Conservation (phyloP, 1,140 invertebrate genomes). For the Danaus plexippus region DNA sequence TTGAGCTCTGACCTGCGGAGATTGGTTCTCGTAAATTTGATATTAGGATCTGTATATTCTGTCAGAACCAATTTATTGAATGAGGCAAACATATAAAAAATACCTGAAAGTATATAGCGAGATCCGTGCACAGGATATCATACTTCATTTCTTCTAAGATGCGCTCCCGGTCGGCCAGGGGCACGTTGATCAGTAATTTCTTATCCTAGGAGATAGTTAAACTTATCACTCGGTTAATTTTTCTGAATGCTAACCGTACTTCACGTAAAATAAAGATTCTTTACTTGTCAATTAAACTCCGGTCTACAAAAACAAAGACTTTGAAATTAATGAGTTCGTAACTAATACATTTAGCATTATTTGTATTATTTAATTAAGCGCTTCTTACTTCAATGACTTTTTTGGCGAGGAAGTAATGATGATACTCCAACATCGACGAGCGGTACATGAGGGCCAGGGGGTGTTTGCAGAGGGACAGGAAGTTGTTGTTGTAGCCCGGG, state of each 20-base stretch:
- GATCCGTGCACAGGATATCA: conserved; percentile 72
- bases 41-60: conserved; percentile 3
- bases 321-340: too few species aligned
- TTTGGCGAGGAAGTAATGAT: conserved; percentile 71
- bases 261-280: too few species aligned
- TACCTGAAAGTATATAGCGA: conserved; percentile 32
- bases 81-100: background rate
- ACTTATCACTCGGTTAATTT: background rate
- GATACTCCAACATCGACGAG: conserved; percentile 71
- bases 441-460: conserved; percentile 68
- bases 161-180: conserved; percentile 33
- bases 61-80: background rate
- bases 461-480: conserved; percentile 65
- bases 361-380: background rate
- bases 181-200: conserved; percentile 38
- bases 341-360: too few species aligned
- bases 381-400: conserved; percentile 64
- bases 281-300: too few species aligned
- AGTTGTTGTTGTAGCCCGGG: conserved; percentile 74
- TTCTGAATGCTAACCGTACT: too few species aligned
- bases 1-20: conserved; percentile 50
- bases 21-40: background rate
- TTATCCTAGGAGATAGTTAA: conserved; percentile 42
- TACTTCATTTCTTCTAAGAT: conserved; percentile 68
- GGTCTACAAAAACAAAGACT: too few species aligned